Percentiles rank a stretch among this genome's conserved stretches.
Evolutionary conservation across 2,888 invertebrate species (phyloP).

Genomic region (Sialis fuliginosa): DNA sequence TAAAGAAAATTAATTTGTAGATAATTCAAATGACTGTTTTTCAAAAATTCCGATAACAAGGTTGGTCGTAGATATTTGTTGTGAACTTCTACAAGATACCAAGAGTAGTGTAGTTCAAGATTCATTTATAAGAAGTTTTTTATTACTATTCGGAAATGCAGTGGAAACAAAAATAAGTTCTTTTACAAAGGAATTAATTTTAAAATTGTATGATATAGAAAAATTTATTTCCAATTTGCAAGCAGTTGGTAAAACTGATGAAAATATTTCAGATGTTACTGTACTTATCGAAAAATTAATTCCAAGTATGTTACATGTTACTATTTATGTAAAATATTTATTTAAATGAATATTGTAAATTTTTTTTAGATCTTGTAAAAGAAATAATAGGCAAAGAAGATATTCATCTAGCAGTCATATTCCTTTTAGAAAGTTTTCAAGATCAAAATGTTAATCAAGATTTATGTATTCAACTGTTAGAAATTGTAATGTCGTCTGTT

Average conservation of each 20-base stretch:
- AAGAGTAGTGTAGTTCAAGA: constrained; percentile 28
- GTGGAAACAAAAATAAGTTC: constrained; percentile 18
- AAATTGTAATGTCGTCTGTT: constrained; percentile 15
- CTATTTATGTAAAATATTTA: not conserved
- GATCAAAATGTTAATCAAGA: constrained; percentile 29
- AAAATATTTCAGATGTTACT: constrained; percentile 11
- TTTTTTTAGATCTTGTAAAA: constrained; percentile 17
- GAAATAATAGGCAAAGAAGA: constrained; percentile 23
- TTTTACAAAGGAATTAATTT: constrained; percentile 2
- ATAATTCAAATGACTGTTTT: constrained; percentile 32
- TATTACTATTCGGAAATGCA: constrained; percentile 25
- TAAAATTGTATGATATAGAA: constrained; percentile 3
- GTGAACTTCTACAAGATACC: constrained; percentile 28
- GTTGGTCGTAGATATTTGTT: constrained; percentile 26
- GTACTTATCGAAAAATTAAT: constrained; percentile 15
- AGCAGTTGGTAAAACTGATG: not conserved
- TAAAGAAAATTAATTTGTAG: constrained; percentile 16
- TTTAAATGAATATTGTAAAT: constrained; percentile 3
- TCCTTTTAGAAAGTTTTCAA: constrained; percentile 26
- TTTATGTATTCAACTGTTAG: constrained; percentile 27
- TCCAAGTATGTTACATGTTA: constrained; percentile 17
- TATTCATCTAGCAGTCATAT: constrained; percentile 19
- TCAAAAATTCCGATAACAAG: constrained; percentile 28
- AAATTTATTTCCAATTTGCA: constrained; percentile 1
- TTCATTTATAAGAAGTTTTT: constrained; percentile 27